These are phyloP conservation scores for Chelmon rostratus DNA, from an alignment of 2,797 vertebrate species.

Conservation along the genomic window DNA sequence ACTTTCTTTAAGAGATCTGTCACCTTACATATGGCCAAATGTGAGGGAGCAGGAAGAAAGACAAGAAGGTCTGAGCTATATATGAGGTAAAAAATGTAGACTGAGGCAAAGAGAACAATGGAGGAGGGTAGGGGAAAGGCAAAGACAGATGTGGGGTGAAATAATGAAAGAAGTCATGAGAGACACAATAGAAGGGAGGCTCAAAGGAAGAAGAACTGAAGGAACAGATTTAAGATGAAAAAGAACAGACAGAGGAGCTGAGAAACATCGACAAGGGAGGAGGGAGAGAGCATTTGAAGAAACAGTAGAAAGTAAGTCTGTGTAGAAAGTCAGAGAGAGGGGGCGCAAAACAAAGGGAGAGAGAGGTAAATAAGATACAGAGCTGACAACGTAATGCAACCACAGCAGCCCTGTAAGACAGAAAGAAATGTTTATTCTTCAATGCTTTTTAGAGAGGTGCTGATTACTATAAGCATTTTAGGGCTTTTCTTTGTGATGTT, in stretches of 20 bases:
- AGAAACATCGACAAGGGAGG: neutral
- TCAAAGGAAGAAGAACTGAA: neutral
- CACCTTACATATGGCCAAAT: conserved; percentile 52
- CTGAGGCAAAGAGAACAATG: neutral
- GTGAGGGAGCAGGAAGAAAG: neutral
- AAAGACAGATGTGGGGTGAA: neutral
- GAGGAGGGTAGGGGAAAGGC: neutral
- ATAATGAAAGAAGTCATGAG: conserved; percentile 18
- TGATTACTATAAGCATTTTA: neutral
- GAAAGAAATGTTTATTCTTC: neutral
- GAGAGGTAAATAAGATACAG: neutral
- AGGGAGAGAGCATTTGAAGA: conserved; percentile 11
- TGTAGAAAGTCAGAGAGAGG: conserved; percentile 7
- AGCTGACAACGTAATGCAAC: conserved; percentile 3
- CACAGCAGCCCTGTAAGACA: neutral
- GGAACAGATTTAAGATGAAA: conserved; percentile 17
- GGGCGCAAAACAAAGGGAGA: neutral
- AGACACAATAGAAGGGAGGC: neutral
- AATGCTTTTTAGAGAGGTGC: conserved; percentile 1
- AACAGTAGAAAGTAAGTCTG: neutral
- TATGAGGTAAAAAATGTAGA: neutral
- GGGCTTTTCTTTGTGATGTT: neutral
- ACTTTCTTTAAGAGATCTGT: conserved; percentile 57
- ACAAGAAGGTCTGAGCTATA: neutral
- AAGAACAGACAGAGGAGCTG: neutral